These are phyloP conservation scores for Pluvianellus socialis DNA, from an alignment of 2,113 vertebrate species.

Conservation along the genomic window DNA sequence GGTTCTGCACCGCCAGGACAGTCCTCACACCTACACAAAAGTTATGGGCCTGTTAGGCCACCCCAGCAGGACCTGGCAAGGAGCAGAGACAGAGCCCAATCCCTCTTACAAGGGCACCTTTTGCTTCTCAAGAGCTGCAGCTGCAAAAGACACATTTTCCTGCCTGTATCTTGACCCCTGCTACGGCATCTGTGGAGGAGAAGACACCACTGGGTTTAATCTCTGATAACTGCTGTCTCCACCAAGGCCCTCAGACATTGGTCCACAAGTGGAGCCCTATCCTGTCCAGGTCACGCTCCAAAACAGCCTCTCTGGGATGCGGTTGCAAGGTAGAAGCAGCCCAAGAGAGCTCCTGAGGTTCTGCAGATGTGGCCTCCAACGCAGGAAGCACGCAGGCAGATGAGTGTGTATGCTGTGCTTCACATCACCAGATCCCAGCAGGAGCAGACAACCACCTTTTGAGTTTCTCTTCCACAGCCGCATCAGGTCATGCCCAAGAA, in stretches of 20 bases:
- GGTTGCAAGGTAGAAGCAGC: neutral
- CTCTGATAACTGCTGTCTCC: neutral
- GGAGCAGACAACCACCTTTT: neutral
- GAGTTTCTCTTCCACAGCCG: neutral
- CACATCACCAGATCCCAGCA: neutral
- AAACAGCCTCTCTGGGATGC: neutral
- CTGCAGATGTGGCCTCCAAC: neutral
- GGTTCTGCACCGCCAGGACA: neutral
- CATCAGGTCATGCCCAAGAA: neutral
- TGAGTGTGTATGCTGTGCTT: accelerated
- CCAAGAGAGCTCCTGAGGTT: neutral
- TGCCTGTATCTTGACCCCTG: accelerated
- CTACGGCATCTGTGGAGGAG: neutral
- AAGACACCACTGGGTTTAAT: no score
- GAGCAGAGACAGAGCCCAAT: neutral
- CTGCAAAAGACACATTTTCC: neutral
- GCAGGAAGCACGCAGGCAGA: neutral
- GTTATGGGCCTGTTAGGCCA: neutral
- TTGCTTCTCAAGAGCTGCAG: neutral
- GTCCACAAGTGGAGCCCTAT: neutral
- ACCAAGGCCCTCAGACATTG: neutral
- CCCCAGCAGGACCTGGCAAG: neutral
- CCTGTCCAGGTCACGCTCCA: accelerated
- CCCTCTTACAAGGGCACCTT: neutral
- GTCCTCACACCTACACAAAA: neutral